Evolutionary conservation across 2,797 vertebrate species (phyloP).

Genomic region (Xenopus petersii): DNA sequence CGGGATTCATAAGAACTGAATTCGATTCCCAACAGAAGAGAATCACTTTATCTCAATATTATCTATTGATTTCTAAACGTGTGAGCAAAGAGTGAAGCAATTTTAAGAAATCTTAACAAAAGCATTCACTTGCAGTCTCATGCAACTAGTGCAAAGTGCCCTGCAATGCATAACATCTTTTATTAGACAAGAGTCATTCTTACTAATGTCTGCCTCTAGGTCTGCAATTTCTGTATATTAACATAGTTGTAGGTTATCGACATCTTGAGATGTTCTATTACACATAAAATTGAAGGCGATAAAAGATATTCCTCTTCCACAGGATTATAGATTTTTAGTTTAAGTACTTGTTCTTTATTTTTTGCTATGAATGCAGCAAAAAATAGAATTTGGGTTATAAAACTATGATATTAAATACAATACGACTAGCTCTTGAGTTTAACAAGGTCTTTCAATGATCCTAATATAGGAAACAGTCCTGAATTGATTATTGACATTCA

Average conservation of each 20-base stretch:
- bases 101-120: too few species aligned
- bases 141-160: too few species aligned
- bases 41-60: too few species aligned
- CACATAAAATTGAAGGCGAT: not conserved
- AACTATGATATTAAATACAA: slow-evolving; percentile 44
- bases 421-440: slow-evolving; percentile 54
- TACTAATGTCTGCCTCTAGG: slow-evolving; percentile 3
- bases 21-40: too few species aligned
- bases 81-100: too few species aligned
- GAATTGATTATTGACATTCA: too few species aligned
- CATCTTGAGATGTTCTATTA: slow-evolving; percentile 6
- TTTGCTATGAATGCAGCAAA: slow-evolving; percentile 45
- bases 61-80: too few species aligned
- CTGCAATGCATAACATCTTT: too few species aligned
- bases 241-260: slow-evolving; percentile 16
- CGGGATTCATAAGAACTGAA: too few species aligned
- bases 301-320: slow-evolving; percentile 9
- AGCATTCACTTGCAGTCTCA: too few species aligned
- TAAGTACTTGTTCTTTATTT: slow-evolving; percentile 25
- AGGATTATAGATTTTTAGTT: slow-evolving; percentile 17
- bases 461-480: slow-evolving; percentile 15
- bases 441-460: slow-evolving; percentile 47
- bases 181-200: slow-evolving; percentile 14
- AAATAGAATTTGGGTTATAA: slow-evolving; percentile 42
- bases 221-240: slow-evolving; percentile 10